Evolutionary conservation across 2,113 vertebrate species (phyloP).

Genomic region (Catharus bicknelli): DNA sequence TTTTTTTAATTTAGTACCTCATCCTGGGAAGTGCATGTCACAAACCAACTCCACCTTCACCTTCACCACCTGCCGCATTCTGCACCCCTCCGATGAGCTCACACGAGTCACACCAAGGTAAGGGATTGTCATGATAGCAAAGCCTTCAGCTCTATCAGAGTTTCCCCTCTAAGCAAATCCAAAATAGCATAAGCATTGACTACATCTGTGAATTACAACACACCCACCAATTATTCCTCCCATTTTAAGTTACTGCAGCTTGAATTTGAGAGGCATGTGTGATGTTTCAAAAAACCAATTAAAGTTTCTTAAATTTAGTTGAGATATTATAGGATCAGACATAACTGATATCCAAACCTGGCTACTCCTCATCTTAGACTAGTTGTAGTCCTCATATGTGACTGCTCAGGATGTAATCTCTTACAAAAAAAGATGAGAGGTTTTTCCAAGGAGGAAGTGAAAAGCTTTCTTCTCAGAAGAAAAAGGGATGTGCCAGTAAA

Average conservation of each 20-base stretch:
- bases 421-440: rapidly evolving
- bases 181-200: background rate
- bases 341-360: background rate
- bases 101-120: conserved; percentile 94
- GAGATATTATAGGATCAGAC: background rate
- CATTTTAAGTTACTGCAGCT: background rate
- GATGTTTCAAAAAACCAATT: background rate
- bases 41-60: conserved; percentile 97
- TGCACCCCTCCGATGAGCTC: conserved; percentile 95
- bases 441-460: background rate
- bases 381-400: background rate
- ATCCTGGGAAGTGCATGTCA: conserved; percentile 97
- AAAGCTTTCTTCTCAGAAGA: background rate
- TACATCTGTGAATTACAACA: background rate
- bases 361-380: background rate
- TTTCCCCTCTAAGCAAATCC: background rate
- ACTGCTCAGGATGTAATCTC: background rate
- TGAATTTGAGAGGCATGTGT: background rate
- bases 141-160: background rate
- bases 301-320: background rate
- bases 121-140: conserved; percentile 18
- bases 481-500: background rate
- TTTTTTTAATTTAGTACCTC: conserved; percentile 82
- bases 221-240: background rate
- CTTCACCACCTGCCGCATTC: conserved; percentile 97